These are phyloP conservation scores for Brevipalpus yothersi DNA, from an alignment of 1,140 invertebrate species.

Conservation along the genomic window DNA sequence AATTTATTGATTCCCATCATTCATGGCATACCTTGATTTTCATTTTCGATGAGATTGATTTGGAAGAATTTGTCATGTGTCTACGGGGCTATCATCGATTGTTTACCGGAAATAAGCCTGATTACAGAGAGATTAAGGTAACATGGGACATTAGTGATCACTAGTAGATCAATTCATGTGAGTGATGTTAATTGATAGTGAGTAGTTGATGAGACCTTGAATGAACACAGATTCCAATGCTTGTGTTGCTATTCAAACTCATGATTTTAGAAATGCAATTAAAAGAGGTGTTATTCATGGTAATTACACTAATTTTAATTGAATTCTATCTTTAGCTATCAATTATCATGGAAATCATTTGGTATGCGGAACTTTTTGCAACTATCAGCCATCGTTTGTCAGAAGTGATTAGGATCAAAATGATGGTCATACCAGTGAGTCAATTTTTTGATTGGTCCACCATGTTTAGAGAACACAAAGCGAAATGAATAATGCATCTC, in stretches of 20 bases:
- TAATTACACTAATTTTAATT: too few species aligned
- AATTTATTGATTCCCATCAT: too few species aligned
- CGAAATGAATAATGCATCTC: too few species aligned
- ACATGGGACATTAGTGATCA: slow-evolving; percentile 21
- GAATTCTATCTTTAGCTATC: slow-evolving; percentile 26
- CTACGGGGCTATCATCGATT: slow-evolving; percentile 47
- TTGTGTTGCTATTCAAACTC: background rate
- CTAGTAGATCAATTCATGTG: slow-evolving; percentile 34
- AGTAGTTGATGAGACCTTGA: too few species aligned
- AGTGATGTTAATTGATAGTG: slow-evolving; percentile 3
- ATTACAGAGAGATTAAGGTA: slow-evolving; percentile 22
- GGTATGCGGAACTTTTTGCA: slow-evolving; percentile 50
- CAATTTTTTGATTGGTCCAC: too few species aligned
- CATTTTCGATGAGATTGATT: slow-evolving; percentile 55
- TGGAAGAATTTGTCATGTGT: slow-evolving; percentile 54
- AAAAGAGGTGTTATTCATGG: background rate
- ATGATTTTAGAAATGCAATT: background rate
- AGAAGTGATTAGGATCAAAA: slow-evolving; percentile 22
- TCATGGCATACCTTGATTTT: slow-evolving; percentile 17
- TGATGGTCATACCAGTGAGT: slow-evolving; percentile 14
- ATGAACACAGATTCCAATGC: too few species aligned
- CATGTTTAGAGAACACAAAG: too few species aligned
- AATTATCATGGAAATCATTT: slow-evolving; percentile 50
- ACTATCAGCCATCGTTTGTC: slow-evolving; percentile 27
- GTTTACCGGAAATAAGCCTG: slow-evolving; percentile 23